Base-by-base conservation (phyloP, 2,888 invertebrate genomes). In the Zygothrica quintamaculata region DNA sequence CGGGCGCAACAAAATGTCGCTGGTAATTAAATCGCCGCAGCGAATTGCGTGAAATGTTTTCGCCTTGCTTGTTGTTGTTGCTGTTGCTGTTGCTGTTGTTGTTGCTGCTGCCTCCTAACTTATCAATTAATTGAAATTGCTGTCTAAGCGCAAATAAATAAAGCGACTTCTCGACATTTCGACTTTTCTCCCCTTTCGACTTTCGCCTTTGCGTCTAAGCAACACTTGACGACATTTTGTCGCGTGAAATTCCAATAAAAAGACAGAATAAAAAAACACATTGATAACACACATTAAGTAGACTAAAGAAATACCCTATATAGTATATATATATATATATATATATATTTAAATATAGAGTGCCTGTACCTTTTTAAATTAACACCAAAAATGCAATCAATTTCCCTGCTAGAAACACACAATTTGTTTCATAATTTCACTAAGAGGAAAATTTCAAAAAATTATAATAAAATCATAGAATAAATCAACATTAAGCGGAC, bases 121-220 rank as follows among this genome's bases (percentile, higher is more conserved):
- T 84, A 84, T 82, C 85, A 82, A 82, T 82, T 82, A 82, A 82
- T 84, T 82, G 79, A 75, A 81, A 81, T 79, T 79, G 80, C 74
- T 67, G 82, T 53, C 77, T 66, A 78, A 77, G 79, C 80, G 77
- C 80, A 80, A 80, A 80, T 80, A 79, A 80, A 80, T 82, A 77
- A 80, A 78, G 53, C 62, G 52, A 70, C 48, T 65, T 61, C 64
- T 50, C 61, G 66, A 60, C 71, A n/a, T 46, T 42, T 16, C 60
- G 59, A 53, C 46, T 48, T 29, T 9, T 31, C 22, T 12, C 39
- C 55, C 66, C 57, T 50, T 51, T 31, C 56, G 62, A 64, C 64
- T 65, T 42, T 33, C 22, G 16, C 0, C 44, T 9, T 9, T 36
- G 47, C 12, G 40, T 13, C 36, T 4, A 22, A 8, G 11, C 53